Evolutionary conservation across 2,113 vertebrate genomes (phyloP), one percentile per base, ranked within the genome.

Genomic region (Scatophagus argus): DNA sequence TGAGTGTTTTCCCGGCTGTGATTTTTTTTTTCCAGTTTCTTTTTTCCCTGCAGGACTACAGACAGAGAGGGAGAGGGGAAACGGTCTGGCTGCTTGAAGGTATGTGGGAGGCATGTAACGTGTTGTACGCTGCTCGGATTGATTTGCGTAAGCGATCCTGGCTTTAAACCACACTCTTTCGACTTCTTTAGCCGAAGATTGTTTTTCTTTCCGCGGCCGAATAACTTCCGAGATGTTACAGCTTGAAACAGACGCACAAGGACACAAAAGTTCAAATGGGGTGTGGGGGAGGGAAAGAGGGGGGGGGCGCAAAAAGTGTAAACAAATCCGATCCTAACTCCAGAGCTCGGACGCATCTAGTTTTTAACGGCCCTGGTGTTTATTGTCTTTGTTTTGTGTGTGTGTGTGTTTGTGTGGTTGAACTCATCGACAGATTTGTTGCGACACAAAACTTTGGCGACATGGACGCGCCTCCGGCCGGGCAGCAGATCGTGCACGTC

Each of bases 401-500:
- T 69, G 39, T 27, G 36, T 60, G 47, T 67, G 38, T 55, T 79
- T 87, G 61, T 79, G 61, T 32, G 44, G 3, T 61, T 67, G n/a
- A 32, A 73, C 29, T 79, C n/a, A 78, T 78, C 52, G 64, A 77
- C 83, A 87, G 86, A 74, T 91, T 87, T 76, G 79, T 81, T 83
- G 82, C 81, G 88, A 91, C 71, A 58, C 41, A 51, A 79, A 80
- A 69, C 77, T 85, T 81, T 66, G 92, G 77, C 85, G 85, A 91
- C 89, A 94, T 94, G 94, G 93, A 94, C 89, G 92, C 95, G 59
- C 96, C 96, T 46, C 96, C 95, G 36, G 95, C 93, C 43, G 96
- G 96, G n/a, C 96, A 97, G 89, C 96, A 97, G 80, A 85, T 97
- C 87, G 95, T 98, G 84, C 96, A 97, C 84, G 96, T 98, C 82